A percentile compares a stretch with the other conserved stretches of the same genome.
phyloP scores from a whole-genome alignment of 2,113 vertebrate species.

The Scytalopus superciliaris region DNA sequence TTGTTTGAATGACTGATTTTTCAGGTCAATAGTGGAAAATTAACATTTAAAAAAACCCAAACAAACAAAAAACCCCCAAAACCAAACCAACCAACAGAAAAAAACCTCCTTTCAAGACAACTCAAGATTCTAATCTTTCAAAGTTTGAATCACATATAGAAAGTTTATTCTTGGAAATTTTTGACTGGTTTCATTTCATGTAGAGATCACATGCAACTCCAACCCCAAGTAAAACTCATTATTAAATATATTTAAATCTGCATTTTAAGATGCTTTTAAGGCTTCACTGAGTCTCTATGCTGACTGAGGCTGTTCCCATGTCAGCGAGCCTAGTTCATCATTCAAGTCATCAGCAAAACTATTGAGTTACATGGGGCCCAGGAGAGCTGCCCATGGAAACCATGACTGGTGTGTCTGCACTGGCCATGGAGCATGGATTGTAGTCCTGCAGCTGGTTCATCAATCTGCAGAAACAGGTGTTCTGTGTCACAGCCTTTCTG shows the following conservation, averaged over 20 bases:
- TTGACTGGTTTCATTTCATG: background rate
- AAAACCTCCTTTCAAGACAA: background rate
- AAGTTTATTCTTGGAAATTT: background rate
- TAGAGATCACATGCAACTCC: background rate
- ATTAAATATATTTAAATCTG: background rate
- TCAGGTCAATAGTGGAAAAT: conserved; percentile 19
- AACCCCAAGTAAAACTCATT: background rate
- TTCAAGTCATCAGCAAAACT: fast-evolving
- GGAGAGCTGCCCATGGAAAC: background rate
- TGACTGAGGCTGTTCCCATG: too few relatives aligned
- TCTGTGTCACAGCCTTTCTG: background rate
- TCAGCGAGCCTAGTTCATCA: background rate
- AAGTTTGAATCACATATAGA: background rate
- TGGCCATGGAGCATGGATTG: background rate
- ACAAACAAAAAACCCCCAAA: too few relatives aligned
- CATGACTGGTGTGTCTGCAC: fast-evolving
- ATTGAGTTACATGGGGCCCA: fast-evolving
- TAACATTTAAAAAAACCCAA: background rate
- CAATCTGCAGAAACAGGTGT: background rate
- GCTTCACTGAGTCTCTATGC: background rate
- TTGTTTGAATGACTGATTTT: conserved; percentile 37
- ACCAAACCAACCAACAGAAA: background rate
- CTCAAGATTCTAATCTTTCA: background rate
- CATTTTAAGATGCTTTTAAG: background rate
- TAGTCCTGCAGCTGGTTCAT: fast-evolving